Percentiles rank a stretch among this genome's conserved stretches.
Evolutionary conservation across 2,888 invertebrate species (phyloP).

Genomic region (Quadroppia sp.): DNA sequence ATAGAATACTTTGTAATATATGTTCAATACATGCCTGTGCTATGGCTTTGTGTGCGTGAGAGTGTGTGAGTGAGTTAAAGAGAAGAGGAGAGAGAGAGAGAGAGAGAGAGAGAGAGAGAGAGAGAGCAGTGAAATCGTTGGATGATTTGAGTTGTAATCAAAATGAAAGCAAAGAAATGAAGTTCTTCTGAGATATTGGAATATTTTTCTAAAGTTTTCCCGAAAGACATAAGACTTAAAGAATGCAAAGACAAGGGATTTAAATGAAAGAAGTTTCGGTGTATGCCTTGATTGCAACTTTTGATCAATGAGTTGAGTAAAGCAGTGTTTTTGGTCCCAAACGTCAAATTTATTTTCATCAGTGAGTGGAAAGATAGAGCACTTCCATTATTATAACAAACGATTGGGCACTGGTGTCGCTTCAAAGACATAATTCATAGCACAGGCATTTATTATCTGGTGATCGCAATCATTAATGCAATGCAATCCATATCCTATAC

Average conservation of each 20-base stretch:
- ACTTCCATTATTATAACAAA: conserved; percentile 37
- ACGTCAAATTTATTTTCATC: conserved; percentile 41
- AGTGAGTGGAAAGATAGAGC: conserved; percentile 25
- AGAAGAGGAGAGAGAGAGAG: too few relatives aligned
- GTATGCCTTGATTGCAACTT: conserved; percentile 4
- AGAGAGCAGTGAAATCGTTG: neutral
- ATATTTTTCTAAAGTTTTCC: conserved; percentile 29
- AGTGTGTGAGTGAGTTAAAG: too few relatives aligned
- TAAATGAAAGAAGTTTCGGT: neutral
- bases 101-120: too few relatives aligned
- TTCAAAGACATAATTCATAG: conserved; percentile 38
- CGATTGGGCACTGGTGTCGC: conserved; percentile 33
- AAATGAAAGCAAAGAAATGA: conserved; percentile 23
- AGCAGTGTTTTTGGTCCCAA: conserved; percentile 36
- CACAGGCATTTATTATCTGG: conserved; percentile 39
- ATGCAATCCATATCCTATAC: conserved; percentile 21
- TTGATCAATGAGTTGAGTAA: conserved; percentile 35
- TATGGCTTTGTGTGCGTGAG: too few relatives aligned
- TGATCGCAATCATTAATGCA: conserved; percentile 41
- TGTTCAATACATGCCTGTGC: neutral
- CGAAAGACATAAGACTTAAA: neutral
- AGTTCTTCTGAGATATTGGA: neutral
- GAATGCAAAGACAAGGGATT: conserved; percentile 22
- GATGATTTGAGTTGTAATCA: conserved; percentile 16
- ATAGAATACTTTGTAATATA: neutral